A percentile compares a stretch with the other conserved stretches of the same genome.
These are phyloP conservation scores for Leucoma salicis DNA, from an alignment of 2,888 invertebrate species.

Conservation along the genomic window DNA sequence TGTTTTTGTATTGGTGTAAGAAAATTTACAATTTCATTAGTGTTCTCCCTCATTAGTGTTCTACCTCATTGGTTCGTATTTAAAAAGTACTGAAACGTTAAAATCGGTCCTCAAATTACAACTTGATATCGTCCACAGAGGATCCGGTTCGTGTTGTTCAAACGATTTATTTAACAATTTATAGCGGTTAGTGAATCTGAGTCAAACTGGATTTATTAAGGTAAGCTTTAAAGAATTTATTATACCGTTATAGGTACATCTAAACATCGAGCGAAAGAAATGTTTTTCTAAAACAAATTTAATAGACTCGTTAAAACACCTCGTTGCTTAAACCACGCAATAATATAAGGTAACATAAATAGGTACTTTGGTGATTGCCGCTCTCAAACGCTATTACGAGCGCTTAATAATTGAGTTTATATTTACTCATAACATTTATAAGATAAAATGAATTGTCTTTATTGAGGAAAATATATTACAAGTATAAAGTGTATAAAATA, in stretches of 20 bases:
- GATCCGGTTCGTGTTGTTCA: conserved; percentile 54
- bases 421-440: background rate
- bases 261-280: conserved; percentile 52
- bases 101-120: conserved; percentile 43
- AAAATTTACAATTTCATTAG: no score
- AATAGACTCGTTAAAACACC: conserved; percentile 39
- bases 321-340: conserved; percentile 29
- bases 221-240: conserved; percentile 68
- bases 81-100: conserved; percentile 28
- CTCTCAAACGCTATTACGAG: conserved; percentile 13
- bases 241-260: conserved; percentile 48
- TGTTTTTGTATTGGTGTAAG: no score
- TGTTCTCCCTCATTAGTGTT: no score
- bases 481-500: background rate
- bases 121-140: conserved; percentile 47
- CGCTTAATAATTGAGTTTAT: conserved; percentile 11
- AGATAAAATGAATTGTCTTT: background rate
- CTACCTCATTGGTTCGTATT: conserved; percentile 16
- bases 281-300: conserved; percentile 43
- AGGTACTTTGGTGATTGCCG: conserved; percentile 15
- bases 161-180: conserved; percentile 76
- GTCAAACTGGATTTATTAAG: conserved; percentile 72
- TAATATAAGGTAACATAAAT: conserved; percentile 20
- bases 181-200: conserved; percentile 68
- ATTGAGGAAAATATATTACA: background rate